Conservation (phyloP, 2,797 vertebrate genomes). For the Chrysolophus pictus region DNA sequence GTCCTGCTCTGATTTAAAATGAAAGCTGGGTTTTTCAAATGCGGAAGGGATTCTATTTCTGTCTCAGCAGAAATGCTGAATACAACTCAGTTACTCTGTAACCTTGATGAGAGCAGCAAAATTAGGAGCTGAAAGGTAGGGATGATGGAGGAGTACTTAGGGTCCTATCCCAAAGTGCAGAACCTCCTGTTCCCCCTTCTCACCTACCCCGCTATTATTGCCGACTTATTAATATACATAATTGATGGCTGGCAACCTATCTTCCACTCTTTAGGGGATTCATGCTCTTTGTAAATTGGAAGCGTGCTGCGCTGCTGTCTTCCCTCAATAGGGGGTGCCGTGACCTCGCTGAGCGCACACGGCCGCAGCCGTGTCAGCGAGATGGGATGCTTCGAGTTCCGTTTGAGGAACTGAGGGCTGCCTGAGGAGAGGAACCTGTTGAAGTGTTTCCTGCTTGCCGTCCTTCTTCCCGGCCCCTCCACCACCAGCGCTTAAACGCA, state of each 20-base stretch:
- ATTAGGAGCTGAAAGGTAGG: neutral
- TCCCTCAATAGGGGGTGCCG: neutral
- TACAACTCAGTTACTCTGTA: slow-evolving; percentile 18
- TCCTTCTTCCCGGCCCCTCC: neutral
- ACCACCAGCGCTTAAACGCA: neutral
- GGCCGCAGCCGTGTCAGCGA: fast-evolving
- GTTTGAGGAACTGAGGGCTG: neutral
- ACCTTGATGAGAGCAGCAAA: neutral
- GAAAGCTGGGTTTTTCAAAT: neutral
- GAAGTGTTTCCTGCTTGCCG: neutral
- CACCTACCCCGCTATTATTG: neutral
- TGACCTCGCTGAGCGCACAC: fast-evolving
- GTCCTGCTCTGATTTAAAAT: slow-evolving; percentile 15
- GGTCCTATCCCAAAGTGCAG: neutral
- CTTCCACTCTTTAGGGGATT: neutral
- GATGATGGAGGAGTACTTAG: neutral
- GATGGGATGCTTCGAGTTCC: neutral
- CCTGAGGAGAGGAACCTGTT: neutral
- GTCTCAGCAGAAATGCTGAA: neutral
- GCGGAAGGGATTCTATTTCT: slow-evolving; percentile 10
- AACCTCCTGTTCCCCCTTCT: fast-evolving
- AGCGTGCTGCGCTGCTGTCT: neutral
- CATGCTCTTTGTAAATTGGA: neutral
- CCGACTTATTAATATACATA: neutral
- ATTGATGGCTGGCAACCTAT: neutral